Percentiles rank a stretch among this genome's conserved stretches.
These are phyloP conservation scores for Pagrus major DNA, from an alignment of 2,113 vertebrate species.

Conservation along the genomic window DNA sequence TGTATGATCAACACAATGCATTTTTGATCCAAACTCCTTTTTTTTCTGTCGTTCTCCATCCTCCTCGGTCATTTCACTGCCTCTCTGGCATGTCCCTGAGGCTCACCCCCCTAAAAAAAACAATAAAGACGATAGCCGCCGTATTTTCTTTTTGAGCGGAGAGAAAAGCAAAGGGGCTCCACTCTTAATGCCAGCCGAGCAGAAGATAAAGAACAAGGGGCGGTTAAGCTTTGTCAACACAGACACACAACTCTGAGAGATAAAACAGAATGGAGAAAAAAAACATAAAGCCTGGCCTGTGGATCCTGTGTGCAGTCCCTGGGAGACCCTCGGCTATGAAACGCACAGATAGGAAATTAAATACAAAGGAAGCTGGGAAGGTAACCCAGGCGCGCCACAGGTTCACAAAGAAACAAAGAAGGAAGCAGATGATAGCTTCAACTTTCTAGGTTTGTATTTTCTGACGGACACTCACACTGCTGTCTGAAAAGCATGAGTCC, in stretches of 20 bases:
- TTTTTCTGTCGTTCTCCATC: neutral
- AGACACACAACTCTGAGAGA: conserved; percentile 49
- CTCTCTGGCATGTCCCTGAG: conserved; percentile 10
- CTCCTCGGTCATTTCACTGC: neutral
- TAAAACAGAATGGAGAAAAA: conserved; percentile 44
- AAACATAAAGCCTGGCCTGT: conserved; percentile 31
- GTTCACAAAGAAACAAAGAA: conserved; percentile 19
- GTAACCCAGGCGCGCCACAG: neutral
- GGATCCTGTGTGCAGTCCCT: conserved; percentile 9
- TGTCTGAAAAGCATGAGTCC: neutral
- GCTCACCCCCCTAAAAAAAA: conserved; percentile 21
- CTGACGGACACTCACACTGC: neutral
- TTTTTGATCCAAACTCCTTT: neutral
- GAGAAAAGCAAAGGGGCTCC: conserved; percentile 27
- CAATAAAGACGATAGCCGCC: conserved; percentile 28
- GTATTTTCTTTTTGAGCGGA: conserved; percentile 33
- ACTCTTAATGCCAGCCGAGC: conserved; percentile 42
- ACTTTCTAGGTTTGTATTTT: conserved; percentile 6
- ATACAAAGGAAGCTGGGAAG: conserved; percentile 8
- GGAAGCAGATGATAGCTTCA: too few relatives aligned
- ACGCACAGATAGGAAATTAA: conserved; percentile 42
- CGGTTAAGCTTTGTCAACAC: conserved; percentile 64
- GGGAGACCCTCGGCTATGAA: conserved; percentile 4
- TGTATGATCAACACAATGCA: neutral
- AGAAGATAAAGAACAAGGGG: conserved; percentile 49